These are phyloP conservation scores for Oxystoma pomonae DNA, from an alignment of 2,888 invertebrate genomes.

Conservation along the genomic window DNA sequence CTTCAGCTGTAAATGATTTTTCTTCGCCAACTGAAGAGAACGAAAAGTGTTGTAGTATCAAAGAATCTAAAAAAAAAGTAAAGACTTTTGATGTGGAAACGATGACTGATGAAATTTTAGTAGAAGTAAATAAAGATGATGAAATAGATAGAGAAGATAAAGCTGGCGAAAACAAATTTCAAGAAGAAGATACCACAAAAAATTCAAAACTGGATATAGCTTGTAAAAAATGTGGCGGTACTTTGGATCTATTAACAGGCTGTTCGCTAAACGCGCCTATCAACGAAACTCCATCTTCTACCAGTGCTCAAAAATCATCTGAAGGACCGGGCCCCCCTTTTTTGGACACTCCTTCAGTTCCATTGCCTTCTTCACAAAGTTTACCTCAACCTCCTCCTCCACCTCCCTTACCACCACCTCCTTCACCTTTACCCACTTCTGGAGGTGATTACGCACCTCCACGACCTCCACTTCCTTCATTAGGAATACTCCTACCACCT, in stretches of 20 bases:
- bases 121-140: background rate
- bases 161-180: too few species aligned
- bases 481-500: conserved; percentile 14
- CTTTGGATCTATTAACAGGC: background rate
- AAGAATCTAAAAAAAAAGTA: background rate
- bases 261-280: background rate
- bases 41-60: conserved; percentile 18
- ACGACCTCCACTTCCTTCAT: conserved; percentile 19
- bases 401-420: conserved; percentile 22
- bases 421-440: conserved; percentile 23
- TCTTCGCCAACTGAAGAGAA: conserved; percentile 45
- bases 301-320: background rate
- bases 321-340: background rate
- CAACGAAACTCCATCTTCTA: background rate
- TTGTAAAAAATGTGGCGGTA: background rate
- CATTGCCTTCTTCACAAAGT: background rate
- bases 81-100: background rate
- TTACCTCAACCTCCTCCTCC: conserved; percentile 11
- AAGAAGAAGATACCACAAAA: too few species aligned
- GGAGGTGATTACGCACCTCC: conserved; percentile 24
- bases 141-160: background rate
- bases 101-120: conserved; percentile 11
- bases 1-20: conserved; percentile 53
- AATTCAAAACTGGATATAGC: background rate
- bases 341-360: background rate